Percentiles rank a stretch among this genome's conserved stretches.
These are phyloP conservation scores for Tupaia tana DNA, from an alignment of 2,113 vertebrate species.

Conservation along the genomic window DNA sequence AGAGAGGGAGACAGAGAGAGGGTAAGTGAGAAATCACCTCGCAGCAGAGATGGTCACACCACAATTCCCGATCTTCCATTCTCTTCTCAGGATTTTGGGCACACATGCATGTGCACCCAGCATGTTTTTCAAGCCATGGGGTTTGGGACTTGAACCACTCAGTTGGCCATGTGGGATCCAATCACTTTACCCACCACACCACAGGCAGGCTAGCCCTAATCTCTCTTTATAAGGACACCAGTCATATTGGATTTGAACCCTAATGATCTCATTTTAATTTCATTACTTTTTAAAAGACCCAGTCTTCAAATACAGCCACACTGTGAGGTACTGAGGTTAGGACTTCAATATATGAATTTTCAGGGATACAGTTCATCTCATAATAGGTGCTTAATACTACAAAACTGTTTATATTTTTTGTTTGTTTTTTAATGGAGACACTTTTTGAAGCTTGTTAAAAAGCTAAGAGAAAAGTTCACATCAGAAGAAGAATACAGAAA, in stretches of 20 bases:
- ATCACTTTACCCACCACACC: too few species aligned
- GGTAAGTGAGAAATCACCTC: too few species aligned
- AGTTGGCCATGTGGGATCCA: too few species aligned
- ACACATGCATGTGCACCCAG: too few species aligned
- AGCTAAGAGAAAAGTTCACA: not conserved
- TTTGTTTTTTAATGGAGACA: not conserved
- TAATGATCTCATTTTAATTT: not conserved
- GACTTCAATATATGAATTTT: not conserved
- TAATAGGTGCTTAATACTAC: not conserved
- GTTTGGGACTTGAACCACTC: too few species aligned
- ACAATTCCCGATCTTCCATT: too few species aligned
- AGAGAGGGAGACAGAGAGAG: too few species aligned
- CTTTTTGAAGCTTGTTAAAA: not conserved
- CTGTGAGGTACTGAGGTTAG: not conserved
- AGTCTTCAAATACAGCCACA: not conserved
- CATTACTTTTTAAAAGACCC: not conserved
- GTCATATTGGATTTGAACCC: not conserved
- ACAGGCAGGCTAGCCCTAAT: too few species aligned
- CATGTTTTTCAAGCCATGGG: too few species aligned
- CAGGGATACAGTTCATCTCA: fast-evolving
- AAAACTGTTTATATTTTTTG: too few species aligned
- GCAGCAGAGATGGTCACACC: too few species aligned
- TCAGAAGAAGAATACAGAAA: not conserved
- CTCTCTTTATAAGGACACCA: not conserved
- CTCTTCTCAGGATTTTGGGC: too few species aligned